Percentiles rank a stretch among this genome's conserved stretches.
Conservation (phyloP, 2,888 invertebrate species). For the Allolobophora icterica region DNA sequence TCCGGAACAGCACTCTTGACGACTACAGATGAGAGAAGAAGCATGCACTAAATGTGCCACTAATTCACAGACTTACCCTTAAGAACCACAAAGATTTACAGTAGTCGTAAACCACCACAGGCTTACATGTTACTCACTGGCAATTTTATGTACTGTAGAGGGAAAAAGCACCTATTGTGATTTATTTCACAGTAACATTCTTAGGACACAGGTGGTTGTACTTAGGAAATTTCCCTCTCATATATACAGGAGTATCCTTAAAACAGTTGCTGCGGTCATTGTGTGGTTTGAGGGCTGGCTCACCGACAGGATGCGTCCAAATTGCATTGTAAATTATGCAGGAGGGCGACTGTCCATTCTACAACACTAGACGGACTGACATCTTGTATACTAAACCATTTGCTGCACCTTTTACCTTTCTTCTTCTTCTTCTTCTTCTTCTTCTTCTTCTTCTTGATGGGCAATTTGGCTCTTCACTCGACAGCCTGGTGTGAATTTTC, state of each 20-base stretch:
- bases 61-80: no score
- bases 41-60: no score
- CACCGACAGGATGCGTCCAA: neutral
- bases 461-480: no score
- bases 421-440: no score
- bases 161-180: neutral
- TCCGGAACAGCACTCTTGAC: no score
- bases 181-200: neutral
- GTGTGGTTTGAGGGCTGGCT: neutral
- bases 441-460: neutral
- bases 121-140: neutral
- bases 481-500: neutral
- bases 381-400: neutral
- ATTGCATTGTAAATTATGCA: constrained; percentile 17
- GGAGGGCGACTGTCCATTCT: neutral
- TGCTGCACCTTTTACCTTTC: neutral
- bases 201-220: neutral
- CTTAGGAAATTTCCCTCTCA: neutral
- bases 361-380: neutral
- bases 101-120: neutral
- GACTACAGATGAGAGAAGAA: no score
- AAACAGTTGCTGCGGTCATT: neutral
- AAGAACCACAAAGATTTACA: neutral
- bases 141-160: neutral
- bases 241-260: neutral